Base-by-base conservation (phyloP, 2,113 vertebrate genomes). In the Scartelaos histophorus region DNA sequence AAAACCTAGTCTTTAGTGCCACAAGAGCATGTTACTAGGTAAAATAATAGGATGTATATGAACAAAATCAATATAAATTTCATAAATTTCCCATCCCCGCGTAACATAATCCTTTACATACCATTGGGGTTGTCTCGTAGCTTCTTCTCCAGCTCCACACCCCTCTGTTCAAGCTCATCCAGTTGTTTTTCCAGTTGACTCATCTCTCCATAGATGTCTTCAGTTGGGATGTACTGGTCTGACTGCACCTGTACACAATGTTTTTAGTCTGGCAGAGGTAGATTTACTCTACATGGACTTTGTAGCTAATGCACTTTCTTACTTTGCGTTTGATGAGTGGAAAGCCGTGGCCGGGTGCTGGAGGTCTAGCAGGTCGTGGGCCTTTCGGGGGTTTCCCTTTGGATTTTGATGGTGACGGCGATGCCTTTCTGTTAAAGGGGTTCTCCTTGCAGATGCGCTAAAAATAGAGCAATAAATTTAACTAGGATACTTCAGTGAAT, bases 311-410 rank as follows among this genome's bases (percentile, higher is more conserved):
- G 22, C 5, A 13, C 34, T 10, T 71, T 71, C 35, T 64, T 85
- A 99, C 97, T 96, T 98, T 99, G 88, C 98, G 96, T 86, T 98
- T 99, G 88, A 99, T 99, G 54, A 99, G 95, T 0, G 98, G 98
- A 79, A 98, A 99, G 77, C 98, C 98, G 0, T 99, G 96, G 58
- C 97, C 97, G 0, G 98, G 98, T 7, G 98, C 97, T 1, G 97
- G 97, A 22, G 97, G 97, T 60, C 97, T 94, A 13, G 90, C 93
- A 0, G 98, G 97, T 65, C 95, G 97, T 35, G 95, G 85, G 25
- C 96, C 97, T 73, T 91, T 96, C 17, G 94, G 88, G 53, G 93
- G 91, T 86, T 92, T 97, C 80, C 88, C 90, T 0, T 92, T 87
- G 6, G 95, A 95, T 69, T 91, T 90, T 0, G 94, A 81, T 0